Evolutionary conservation across 92 coral and sea anemone species (phyloP).

Genomic region (Scolanthus callimorphus): DNA sequence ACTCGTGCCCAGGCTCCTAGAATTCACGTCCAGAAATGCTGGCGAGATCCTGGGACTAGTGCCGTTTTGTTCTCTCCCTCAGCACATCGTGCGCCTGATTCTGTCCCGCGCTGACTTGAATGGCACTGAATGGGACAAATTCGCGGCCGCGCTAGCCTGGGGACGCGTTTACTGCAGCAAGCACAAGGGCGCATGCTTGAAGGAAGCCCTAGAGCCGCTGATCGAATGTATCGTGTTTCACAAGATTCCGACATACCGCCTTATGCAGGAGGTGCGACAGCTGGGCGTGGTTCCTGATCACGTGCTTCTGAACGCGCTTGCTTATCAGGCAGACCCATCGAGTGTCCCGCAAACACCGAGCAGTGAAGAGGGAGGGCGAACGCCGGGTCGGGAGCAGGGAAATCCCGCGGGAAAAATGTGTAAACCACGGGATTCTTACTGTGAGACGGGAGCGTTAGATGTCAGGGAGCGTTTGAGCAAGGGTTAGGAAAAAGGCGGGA

Average conservation of each 20-base stretch:
- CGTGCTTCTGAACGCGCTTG: slow-evolving; percentile 54
- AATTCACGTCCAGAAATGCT: slow-evolving; percentile 50
- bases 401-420: too few relatives aligned
- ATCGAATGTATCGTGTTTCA: slow-evolving; percentile 52
- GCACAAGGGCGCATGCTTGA: slow-evolving; percentile 10
- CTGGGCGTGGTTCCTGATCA: slow-evolving; percentile 46
- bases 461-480: slow-evolving; percentile 23
- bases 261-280: slow-evolving; percentile 53
- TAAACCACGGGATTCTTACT: too few relatives aligned
- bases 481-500: too few relatives aligned
- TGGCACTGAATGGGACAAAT: slow-evolving; percentile 48
- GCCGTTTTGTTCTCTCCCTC: slow-evolving; percentile 50
- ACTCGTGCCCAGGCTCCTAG: slow-evolving; percentile 50
- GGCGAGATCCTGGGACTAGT: slow-evolving; percentile 39
- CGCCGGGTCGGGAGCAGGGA: too few relatives aligned
- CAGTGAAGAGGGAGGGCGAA: too few relatives aligned
- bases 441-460: too few relatives aligned
- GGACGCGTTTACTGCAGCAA: slow-evolving; percentile 38
- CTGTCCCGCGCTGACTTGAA: slow-evolving; percentile 42
- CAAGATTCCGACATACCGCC: slow-evolving; percentile 46
- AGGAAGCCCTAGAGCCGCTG: slow-evolving; percentile 48
- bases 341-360: slow-evolving; percentile 15
- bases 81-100: slow-evolving; percentile 45
- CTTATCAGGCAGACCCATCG: slow-evolving; percentile 56
- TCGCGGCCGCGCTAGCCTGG: slow-evolving; percentile 50